Conservation (phyloP, 1,140 invertebrate species). For the Hirudo medicinalis region DNA sequence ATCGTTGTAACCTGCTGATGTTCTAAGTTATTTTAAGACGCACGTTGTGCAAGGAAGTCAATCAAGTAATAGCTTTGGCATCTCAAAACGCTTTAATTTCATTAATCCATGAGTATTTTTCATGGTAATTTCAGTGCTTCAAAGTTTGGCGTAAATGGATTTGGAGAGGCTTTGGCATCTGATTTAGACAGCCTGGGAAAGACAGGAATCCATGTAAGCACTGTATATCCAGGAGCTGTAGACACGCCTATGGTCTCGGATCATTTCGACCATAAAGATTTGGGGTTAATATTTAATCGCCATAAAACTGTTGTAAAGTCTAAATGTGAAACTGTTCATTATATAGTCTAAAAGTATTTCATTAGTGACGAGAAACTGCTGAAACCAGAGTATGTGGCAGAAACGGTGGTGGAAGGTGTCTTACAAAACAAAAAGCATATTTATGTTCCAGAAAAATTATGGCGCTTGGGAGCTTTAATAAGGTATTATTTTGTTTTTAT, state of each 20-base stretch:
- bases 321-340: too few species aligned
- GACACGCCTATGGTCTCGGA: conserved; percentile 51
- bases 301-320: too few species aligned
- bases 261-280: not conserved
- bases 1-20: not conserved
- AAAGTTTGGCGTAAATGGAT: conserved; percentile 80
- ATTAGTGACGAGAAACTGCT: too few species aligned
- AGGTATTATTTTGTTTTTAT: not conserved
- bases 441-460: not conserved
- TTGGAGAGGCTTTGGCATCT: conserved; percentile 57
- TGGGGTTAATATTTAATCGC: not conserved
- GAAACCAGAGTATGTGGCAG: not conserved
- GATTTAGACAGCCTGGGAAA: conserved; percentile 30
- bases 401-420: not conserved
- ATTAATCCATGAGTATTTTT: not conserved
- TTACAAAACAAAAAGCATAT: not conserved
- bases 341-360: too few species aligned
- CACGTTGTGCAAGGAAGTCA: too few species aligned
- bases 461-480: not conserved
- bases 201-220: conserved; percentile 55
- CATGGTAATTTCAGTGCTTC: conserved; percentile 49
- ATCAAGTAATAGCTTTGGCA: not conserved
- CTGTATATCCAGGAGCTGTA: conserved; percentile 83
- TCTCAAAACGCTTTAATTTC: not conserved
- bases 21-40: too few species aligned